Evolutionary conservation across 2,113 vertebrate genomes (phyloP).

Genomic region (Daphoenositta chrysoptera): DNA sequence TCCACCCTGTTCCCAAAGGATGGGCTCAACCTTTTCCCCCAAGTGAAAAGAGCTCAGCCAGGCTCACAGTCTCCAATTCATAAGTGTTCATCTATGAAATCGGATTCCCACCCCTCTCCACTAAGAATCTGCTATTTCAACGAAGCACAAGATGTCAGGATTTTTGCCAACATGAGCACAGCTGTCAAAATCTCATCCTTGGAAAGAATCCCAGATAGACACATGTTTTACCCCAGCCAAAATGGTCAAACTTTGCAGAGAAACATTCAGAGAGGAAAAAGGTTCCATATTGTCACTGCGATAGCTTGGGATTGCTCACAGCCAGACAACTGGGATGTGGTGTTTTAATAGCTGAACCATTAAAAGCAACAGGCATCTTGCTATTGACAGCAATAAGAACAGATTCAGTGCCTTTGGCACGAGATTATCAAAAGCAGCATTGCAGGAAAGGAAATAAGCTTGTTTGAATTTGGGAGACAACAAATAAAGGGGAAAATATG

Average conservation of each 20-base stretch:
- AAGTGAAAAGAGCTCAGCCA: conserved; percentile 19
- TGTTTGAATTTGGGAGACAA: conserved; percentile 55
- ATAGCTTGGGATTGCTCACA: conserved; percentile 26
- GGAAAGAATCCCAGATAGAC: conserved; percentile 62
- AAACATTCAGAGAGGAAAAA: conserved; percentile 50
- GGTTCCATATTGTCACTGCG: conserved; percentile 48
- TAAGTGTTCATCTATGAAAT: conserved; percentile 65
- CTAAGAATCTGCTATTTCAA: conserved; percentile 64
- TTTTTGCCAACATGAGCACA: conserved; percentile 66
- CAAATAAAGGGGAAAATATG: conserved; percentile 37
- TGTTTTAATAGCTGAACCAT: conserved; percentile 40
- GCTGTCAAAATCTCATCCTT: conserved; percentile 69
- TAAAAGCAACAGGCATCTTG: conserved; percentile 52
- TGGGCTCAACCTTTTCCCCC: conserved; percentile 10
- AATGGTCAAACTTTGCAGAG: conserved; percentile 57
- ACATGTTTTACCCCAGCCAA: conserved; percentile 59
- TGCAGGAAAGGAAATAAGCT: conserved; percentile 38
- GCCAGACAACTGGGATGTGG: conserved; percentile 32
- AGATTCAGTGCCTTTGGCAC: conserved; percentile 45
- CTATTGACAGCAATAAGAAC: conserved; percentile 32
- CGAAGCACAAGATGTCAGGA: conserved; percentile 59
- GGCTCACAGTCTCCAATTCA: conserved; percentile 47
- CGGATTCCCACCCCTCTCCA: conserved; percentile 57
- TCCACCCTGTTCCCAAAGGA: conserved; percentile 25
- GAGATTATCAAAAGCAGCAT: conserved; percentile 20